These are phyloP conservation scores for Phylloscopus trochilus DNA, from an alignment of 2,113 vertebrate genomes.

Conservation along the genomic window DNA sequence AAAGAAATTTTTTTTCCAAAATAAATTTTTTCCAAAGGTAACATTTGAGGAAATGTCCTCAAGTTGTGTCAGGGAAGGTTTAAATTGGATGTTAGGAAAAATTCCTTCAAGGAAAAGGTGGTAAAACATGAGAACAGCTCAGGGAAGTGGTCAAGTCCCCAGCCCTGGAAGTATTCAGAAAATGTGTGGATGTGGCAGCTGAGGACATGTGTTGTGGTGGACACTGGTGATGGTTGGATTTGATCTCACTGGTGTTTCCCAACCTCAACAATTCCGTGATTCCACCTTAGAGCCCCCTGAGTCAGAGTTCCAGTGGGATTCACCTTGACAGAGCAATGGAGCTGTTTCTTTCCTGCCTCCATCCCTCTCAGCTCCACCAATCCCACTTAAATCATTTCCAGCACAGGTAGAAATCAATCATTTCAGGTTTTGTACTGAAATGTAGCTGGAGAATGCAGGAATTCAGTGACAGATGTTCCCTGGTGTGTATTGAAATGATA, in stretches of 20 bases:
- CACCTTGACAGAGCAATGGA: accelerated
- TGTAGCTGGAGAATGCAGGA: not conserved
- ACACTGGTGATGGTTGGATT: not conserved
- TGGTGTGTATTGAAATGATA: not conserved
- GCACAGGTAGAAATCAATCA: not conserved
- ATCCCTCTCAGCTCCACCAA: not conserved
- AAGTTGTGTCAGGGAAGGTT: not conserved
- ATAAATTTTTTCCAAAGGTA: not conserved
- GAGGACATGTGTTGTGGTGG: not conserved
- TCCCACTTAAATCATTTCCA: not conserved
- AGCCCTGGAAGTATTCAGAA: not conserved
- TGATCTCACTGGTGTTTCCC: not conserved
- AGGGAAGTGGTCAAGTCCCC: not conserved
- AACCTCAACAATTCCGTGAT: not conserved
- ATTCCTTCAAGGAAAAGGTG: not conserved
- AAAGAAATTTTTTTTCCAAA: not conserved
- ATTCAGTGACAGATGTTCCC: accelerated
- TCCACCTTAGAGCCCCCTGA: not conserved
- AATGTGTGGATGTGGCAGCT: not conserved
- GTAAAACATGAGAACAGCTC: not conserved
- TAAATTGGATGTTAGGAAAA: not conserved
- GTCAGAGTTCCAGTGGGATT: not conserved
- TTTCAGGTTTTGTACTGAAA: not conserved
- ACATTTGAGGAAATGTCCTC: not conserved
- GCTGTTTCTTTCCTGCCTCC: not conserved